A percentile compares a stretch with the other conserved stretches of the same genome.
Evolutionary conservation across 1,140 invertebrate species (phyloP).

Genomic region (Platyscapa corneri): DNA sequence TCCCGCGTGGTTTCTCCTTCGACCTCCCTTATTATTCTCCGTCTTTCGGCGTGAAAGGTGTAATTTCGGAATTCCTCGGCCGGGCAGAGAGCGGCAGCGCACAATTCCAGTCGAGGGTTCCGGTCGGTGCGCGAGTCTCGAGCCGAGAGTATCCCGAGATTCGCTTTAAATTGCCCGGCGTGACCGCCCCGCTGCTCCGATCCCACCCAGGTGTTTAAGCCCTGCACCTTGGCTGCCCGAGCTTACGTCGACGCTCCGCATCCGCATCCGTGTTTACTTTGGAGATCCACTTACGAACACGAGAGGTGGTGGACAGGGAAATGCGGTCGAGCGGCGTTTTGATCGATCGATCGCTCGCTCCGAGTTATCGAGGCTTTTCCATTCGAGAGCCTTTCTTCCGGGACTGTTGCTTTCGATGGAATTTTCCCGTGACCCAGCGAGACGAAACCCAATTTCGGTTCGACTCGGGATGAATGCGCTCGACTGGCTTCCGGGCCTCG

Average conservation of each 20-base stretch:
- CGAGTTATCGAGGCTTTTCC: neutral
- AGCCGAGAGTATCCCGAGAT: neutral
- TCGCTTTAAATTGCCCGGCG: conserved; percentile 54
- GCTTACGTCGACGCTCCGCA: neutral
- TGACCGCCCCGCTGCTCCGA: conserved; percentile 42
- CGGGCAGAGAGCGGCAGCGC: neutral
- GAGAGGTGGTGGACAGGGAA: too few relatives aligned
- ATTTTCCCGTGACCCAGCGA: too few relatives aligned
- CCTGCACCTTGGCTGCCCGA: neutral
- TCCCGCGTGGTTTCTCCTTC: neutral
- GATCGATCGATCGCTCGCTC: neutral
- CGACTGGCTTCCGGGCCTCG: too few relatives aligned
- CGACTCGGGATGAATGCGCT: too few relatives aligned
- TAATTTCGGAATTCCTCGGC: conserved; percentile 39
- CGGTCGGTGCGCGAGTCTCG: neutral
- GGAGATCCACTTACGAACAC: neutral
- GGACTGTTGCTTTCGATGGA: too few relatives aligned
- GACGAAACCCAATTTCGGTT: too few relatives aligned
- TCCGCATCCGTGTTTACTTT: conserved; percentile 24
- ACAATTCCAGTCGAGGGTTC: neutral
- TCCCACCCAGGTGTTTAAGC: conserved; percentile 52
- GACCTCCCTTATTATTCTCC: neutral
- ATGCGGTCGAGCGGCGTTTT: neutral
- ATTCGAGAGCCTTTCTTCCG: too few relatives aligned
- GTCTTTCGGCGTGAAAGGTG: conserved; percentile 35